phyloP scores from a whole-genome alignment of 2,113 vertebrate species.

The Rhynchopsitta pachyrhyncha region DNA sequence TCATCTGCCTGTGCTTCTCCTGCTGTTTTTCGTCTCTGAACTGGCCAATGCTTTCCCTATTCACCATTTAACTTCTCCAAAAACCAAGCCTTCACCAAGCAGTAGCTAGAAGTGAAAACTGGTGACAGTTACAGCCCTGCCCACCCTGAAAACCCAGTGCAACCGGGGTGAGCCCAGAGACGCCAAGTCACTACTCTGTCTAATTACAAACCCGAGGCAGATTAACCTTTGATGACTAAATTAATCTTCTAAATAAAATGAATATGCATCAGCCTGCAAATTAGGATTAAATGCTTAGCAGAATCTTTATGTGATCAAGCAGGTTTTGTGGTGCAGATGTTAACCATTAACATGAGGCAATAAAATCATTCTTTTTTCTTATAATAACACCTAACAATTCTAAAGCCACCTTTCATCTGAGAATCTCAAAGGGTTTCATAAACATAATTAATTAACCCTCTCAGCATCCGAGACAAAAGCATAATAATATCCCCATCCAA shows the following conservation, averaged over 20 bases:
- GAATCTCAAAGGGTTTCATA: constrained; percentile 54
- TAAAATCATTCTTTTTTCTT: constrained; percentile 63
- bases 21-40: background rate
- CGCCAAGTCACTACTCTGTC: constrained; percentile 54
- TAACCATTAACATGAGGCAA: constrained; percentile 67
- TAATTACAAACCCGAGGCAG: constrained; percentile 68
- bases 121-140: constrained; percentile 1
- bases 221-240: constrained; percentile 76
- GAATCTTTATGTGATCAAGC: constrained; percentile 69
- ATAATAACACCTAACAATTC: constrained; percentile 66
- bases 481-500: background rate
- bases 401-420: constrained; percentile 56
- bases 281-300: constrained; percentile 69
- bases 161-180: constrained; percentile 55
- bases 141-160: background rate
- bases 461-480: constrained; percentile 7
- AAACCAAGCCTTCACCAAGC: background rate
- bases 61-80: background rate
- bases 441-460: constrained; percentile 64
- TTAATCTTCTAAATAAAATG: constrained; percentile 73
- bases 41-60: background rate
- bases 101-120: background rate
- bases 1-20: background rate
- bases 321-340: constrained; percentile 69
- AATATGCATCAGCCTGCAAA: constrained; percentile 72